Percentiles rank a stretch among this genome's conserved stretches.
Evolutionary conservation across 2,113 vertebrate species (phyloP).

Genomic region (Egretta garzetta): DNA sequence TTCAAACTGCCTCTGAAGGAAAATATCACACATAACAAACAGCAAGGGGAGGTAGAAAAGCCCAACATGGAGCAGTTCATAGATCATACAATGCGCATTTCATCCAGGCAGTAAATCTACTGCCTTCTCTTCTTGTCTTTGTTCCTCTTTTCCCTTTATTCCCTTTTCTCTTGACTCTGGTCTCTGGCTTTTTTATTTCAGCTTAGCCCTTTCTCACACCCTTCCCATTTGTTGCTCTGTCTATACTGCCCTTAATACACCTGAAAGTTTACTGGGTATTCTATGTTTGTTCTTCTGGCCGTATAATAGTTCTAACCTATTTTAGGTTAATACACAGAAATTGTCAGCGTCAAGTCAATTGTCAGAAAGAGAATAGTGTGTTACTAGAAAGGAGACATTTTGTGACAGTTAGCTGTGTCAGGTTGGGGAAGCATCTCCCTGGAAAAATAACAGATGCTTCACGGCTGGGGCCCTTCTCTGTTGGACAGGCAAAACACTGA

Average conservation of each 20-base stretch:
- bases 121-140: background rate
- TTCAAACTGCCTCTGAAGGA: background rate
- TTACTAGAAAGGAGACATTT: background rate
- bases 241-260: background rate
- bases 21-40: background rate
- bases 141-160: background rate
- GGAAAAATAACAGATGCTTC: background rate
- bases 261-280: background rate
- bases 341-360: background rate
- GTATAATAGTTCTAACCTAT: background rate
- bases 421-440: background rate
- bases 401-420: background rate
- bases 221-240: background rate
- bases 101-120: background rate
- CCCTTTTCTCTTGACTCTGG: background rate
- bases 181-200: background rate
- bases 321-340: background rate
- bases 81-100: background rate
- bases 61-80: background rate
- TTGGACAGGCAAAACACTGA: background rate
- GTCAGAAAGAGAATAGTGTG: background rate
- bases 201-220: background rate
- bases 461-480: background rate
- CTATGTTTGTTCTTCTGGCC: background rate
- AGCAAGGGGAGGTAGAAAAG: background rate